Conservation (phyloP, 2,113 vertebrate genomes). For the Engystomops pustulosus region DNA sequence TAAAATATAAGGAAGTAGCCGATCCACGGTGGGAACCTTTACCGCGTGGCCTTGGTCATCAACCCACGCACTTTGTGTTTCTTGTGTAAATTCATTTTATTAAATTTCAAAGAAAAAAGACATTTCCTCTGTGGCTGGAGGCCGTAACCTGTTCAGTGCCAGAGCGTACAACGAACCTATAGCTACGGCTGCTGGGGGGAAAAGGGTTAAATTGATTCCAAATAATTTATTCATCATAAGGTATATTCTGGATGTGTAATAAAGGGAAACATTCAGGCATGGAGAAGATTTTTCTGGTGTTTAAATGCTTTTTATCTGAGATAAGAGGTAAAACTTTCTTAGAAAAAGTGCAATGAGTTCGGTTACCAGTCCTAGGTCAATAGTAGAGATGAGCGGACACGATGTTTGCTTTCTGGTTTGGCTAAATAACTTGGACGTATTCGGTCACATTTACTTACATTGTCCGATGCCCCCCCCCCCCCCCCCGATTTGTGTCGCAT, state of each 20-base stretch:
- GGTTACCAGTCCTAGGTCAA: background rate
- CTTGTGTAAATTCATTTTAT: constrained; percentile 28
- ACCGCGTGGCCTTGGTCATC: constrained; percentile 17
- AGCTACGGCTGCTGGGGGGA: background rate
- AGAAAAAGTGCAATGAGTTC: no score
- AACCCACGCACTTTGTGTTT: constrained; percentile 10
- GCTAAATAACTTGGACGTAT: no score
- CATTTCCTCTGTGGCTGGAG: background rate
- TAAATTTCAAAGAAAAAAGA: constrained; percentile 9
- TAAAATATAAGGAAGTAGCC: constrained; percentile 45
- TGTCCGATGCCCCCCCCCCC: no score
- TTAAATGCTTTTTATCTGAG: background rate
- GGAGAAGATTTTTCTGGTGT: background rate
- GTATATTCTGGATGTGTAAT: background rate
- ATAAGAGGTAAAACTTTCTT: background rate
- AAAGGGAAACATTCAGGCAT: constrained; percentile 19
- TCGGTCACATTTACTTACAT: no score
- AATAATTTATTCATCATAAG: background rate
- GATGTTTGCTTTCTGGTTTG: no score
- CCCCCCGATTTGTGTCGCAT: no score
- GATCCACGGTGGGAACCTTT: constrained; percentile 2
- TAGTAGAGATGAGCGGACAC: no score
- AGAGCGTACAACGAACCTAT: background rate
- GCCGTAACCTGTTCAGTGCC: background rate
- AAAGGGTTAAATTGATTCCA: constrained; percentile 27